Conservation (phyloP, 2,888 invertebrate species). For the Agrochola lota region DNA sequence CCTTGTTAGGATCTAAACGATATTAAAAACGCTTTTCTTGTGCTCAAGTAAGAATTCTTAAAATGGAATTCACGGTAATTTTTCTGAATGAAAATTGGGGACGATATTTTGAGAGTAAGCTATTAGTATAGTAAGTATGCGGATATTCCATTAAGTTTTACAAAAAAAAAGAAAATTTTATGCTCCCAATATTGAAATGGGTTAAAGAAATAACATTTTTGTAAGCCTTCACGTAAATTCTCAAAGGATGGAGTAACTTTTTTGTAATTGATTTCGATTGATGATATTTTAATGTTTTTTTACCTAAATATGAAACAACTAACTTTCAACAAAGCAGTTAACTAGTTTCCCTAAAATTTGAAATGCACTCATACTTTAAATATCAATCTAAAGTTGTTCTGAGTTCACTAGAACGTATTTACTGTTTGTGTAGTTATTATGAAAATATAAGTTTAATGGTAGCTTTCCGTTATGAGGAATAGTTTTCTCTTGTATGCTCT, state of each 20-base stretch:
- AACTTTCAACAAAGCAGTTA: neutral
- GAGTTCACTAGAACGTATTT: neutral
- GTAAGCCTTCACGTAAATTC: neutral
- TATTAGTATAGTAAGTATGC: neutral
- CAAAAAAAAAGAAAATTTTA: slow-evolving; percentile 3
- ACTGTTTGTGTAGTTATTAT: neutral
- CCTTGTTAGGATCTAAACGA: neutral
- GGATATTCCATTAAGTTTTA: slow-evolving; percentile 18
- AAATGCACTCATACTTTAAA: neutral
- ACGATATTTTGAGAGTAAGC: slow-evolving; percentile 19
- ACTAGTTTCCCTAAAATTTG: neutral
- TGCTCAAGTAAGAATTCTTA: neutral
- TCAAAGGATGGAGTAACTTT: neutral
- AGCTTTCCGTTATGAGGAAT: neutral
- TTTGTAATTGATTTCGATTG: neutral
- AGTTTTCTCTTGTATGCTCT: neutral
- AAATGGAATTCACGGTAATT: slow-evolving; percentile 21
- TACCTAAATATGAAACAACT: neutral
- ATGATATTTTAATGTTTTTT: neutral
- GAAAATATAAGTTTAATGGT: neutral
- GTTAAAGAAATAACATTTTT: slow-evolving; percentile 11
- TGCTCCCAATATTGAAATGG: slow-evolving; percentile 21
- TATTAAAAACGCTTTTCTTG: slow-evolving; percentile 30
- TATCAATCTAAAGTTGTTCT: slow-evolving; percentile 2
- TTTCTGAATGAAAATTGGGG: slow-evolving; percentile 19